phyloP scores from a whole-genome alignment of 2,888 invertebrate species.

The Brachycybe producta region DNA sequence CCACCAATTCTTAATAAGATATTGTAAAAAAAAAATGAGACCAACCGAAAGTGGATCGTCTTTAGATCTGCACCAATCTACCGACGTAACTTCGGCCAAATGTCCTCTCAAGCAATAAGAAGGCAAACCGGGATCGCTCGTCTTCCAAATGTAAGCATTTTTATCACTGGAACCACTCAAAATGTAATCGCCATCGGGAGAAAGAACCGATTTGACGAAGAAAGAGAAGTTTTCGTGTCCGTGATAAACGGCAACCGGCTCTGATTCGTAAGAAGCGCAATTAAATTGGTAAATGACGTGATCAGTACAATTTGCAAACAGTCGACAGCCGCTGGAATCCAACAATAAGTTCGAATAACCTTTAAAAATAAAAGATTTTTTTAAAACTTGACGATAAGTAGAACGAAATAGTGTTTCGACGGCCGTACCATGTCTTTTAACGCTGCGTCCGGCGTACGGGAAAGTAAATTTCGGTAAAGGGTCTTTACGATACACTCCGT shows the following conservation, averaged over 20 bases:
- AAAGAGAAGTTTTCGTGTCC: slow-evolving; percentile 70
- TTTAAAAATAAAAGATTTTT: slow-evolving; percentile 11
- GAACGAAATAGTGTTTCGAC: not conserved
- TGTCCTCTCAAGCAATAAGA: slow-evolving; percentile 60
- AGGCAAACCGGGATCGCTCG: slow-evolving; percentile 38
- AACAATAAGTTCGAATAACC: slow-evolving; percentile 56
- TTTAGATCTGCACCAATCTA: slow-evolving; percentile 57
- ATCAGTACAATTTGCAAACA: slow-evolving; percentile 81
- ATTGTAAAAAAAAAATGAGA: no score
- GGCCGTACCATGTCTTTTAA: slow-evolving; percentile 39
- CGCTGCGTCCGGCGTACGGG: slow-evolving; percentile 57
- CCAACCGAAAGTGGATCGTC: no score
- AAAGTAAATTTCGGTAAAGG: slow-evolving; percentile 58
- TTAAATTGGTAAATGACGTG: slow-evolving; percentile 75
- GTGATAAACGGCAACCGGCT: slow-evolving; percentile 34
- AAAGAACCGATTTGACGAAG: slow-evolving; percentile 70
- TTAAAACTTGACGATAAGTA: not conserved
- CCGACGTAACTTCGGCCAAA: slow-evolving; percentile 72
- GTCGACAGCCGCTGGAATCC: slow-evolving; percentile 50
- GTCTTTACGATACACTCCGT: slow-evolving; percentile 51
- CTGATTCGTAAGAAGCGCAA: slow-evolving; percentile 49
- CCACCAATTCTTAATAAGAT: no score
- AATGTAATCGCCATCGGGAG: slow-evolving; percentile 65
- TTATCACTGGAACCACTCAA: slow-evolving; percentile 81
- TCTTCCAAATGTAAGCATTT: slow-evolving; percentile 66